Base-by-base conservation (phyloP, 1,140 invertebrate genomes). In the Orius insidiosus region DNA sequence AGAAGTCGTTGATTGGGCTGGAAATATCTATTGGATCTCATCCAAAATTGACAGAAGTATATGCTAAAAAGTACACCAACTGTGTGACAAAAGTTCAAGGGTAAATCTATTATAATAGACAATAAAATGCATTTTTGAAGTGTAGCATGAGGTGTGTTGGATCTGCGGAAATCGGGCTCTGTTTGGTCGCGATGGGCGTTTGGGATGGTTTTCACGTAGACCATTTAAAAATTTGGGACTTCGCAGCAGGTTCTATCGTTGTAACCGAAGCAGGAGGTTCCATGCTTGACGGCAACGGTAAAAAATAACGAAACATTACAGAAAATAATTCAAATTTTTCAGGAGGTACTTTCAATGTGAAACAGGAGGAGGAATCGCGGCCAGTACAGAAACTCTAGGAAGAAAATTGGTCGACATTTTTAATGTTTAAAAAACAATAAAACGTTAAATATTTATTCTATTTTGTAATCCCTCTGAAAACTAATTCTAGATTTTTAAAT, bases 101-200 rank as follows among this genome's bases (percentile, higher is more conserved):
- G 52, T 53, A 38, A 52, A 42, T 48, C 10, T 14, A 19, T 41
- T 14, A 41, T 41, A 43, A 24, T 24, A 24, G 7, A 24, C 7
- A 24, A 24, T 4, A 24, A 24, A 24, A 4, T 24, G 24, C 3
- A 24, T 7, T 24, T 24, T 24, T 3, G 24, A 24, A 24, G 53
- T 54, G 32, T 54, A 86, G 85, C 1, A 64, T 86, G 16, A 73
- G 92, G 43, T 66, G 76, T 6, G 62, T 88, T 38, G 93, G 93
- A 3, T 92, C 89, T 13, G 86, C 86, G 16, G 90, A 92, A 6
- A 60, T 96, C 32, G 87, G 95, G 57, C 85, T 97, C 77, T 80
- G 82, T 30, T 80, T 82, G 70, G 84, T 97, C 0, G 92, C 92
- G 0, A 57, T 76, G 46, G 94, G 92, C 6, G 76, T 73, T 19